phyloP scores from a whole-genome alignment of 2,888 invertebrate species.

The Pristionchus japonicus region DNA sequence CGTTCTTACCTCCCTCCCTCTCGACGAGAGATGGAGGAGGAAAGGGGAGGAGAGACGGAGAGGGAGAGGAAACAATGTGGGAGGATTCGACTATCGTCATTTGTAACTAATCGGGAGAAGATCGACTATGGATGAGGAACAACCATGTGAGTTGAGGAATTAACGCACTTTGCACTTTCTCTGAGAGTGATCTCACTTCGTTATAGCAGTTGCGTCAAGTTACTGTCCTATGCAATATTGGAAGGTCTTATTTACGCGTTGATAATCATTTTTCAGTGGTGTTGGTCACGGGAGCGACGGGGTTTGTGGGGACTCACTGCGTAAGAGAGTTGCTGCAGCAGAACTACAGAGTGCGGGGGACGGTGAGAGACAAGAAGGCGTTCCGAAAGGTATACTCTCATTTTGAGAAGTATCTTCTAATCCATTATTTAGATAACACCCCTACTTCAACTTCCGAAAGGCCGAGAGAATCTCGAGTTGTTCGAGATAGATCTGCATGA shows the following conservation, averaged over 20 bases:
- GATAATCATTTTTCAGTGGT: slow-evolving; percentile 6
- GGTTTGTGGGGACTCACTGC: slow-evolving; percentile 40
- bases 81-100: background rate
- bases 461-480: slow-evolving; percentile 77
- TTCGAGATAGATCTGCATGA: slow-evolving; percentile 77
- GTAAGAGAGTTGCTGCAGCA: background rate
- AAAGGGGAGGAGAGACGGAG: background rate
- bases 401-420: background rate
- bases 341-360: slow-evolving; percentile 27
- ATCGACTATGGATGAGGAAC: background rate
- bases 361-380: slow-evolving; percentile 9
- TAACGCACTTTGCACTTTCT: background rate
- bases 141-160: background rate
- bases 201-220: background rate
- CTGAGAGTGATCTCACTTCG: background rate
- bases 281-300: slow-evolving; percentile 40
- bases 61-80: background rate
- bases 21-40: background rate
- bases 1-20: background rate
- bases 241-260: too few species aligned
- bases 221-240: too few species aligned
- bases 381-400: background rate
- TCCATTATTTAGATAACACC: slow-evolving; percentile 50
- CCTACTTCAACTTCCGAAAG: slow-evolving; percentile 71
- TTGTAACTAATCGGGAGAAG: background rate